Evolutionary conservation across 2,797 vertebrate genomes (phyloP).

Genomic region (Pseudochaenichthys georgianus): DNA sequence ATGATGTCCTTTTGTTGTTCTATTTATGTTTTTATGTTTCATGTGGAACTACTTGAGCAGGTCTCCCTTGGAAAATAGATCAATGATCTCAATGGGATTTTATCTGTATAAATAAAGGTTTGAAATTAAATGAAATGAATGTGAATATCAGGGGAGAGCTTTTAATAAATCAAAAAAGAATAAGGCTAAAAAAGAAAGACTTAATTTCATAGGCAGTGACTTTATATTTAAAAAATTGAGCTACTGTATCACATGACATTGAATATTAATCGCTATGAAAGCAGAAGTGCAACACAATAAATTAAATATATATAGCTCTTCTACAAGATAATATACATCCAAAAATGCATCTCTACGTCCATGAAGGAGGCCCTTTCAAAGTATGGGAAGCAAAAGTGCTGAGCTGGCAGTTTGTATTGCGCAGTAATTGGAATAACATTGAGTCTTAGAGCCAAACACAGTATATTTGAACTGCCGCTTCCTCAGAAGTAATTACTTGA

Average conservation of each 20-base stretch:
- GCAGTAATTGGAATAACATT: slow-evolving; percentile 27
- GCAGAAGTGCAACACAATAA: slow-evolving; percentile 16
- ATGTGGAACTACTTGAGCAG: too few species aligned
- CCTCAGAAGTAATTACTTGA: slow-evolving; percentile 23
- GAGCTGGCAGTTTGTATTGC: slow-evolving; percentile 33
- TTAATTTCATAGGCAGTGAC: background rate
- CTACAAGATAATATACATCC: background rate
- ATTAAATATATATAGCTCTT: background rate
- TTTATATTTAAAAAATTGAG: background rate
- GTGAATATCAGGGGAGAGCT: background rate
- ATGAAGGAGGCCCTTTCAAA: slow-evolving; percentile 30
- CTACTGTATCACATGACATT: background rate
- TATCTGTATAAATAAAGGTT: too few species aligned
- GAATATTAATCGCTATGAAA: slow-evolving; percentile 20
- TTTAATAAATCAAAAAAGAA: too few species aligned
- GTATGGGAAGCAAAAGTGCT: slow-evolving; percentile 24
- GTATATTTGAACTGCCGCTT: background rate
- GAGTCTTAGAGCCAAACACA: slow-evolving; percentile 17
- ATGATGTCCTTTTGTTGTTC: too few species aligned
- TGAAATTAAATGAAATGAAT: too few species aligned
- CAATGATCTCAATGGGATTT: too few species aligned
- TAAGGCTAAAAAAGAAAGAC: slow-evolving; percentile 5
- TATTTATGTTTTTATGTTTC: too few species aligned
- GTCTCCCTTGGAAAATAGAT: too few species aligned
- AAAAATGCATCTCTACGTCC: slow-evolving; percentile 25